These are phyloP conservation scores for Agapostemon virescens DNA, from an alignment of 2,888 invertebrate genomes.

Conservation along the genomic window DNA sequence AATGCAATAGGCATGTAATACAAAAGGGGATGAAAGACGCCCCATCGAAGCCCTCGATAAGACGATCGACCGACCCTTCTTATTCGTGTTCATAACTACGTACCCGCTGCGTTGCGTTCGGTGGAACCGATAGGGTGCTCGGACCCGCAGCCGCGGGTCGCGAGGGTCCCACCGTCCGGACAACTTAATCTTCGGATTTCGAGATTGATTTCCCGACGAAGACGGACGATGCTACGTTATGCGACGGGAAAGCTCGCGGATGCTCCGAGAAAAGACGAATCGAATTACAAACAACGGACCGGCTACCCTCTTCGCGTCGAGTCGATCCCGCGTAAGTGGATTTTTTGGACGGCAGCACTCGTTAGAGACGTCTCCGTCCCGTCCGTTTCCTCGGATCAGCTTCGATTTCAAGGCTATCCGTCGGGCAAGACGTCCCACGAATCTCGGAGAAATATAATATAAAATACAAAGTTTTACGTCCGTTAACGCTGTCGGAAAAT, in stretches of 20 bases:
- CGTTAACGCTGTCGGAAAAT: no score
- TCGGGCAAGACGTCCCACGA: background rate
- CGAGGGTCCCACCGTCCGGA: slow-evolving; percentile 41
- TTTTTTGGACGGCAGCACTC: background rate
- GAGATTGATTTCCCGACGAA: slow-evolving; percentile 59
- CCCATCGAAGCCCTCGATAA: slow-evolving; percentile 62
- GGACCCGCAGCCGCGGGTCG: slow-evolving; percentile 30
- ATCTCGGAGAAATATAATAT: background rate
- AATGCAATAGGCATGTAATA: slow-evolving; percentile 78
- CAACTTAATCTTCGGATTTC: slow-evolving; percentile 64
- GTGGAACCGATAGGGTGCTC: slow-evolving; percentile 58
- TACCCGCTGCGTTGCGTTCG: slow-evolving; percentile 31
- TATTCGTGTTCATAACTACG: slow-evolving; percentile 68
- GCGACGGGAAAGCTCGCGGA: background rate
- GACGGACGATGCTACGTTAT: slow-evolving; percentile 32
- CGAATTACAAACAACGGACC: background rate
- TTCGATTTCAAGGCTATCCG: background rate
- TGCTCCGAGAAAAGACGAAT: background rate
- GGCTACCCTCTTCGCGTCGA: background rate
- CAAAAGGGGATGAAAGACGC: slow-evolving; percentile 64
- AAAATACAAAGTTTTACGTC: no score
- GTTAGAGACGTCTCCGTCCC: background rate
- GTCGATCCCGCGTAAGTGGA: background rate
- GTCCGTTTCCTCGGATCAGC: background rate
- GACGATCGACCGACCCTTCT: slow-evolving; percentile 70